Percentiles rank a stretch among this genome's conserved stretches.
These are phyloP conservation scores for Stegostoma tigrinum DNA, from an alignment of 2,113 vertebrate species.

Conservation along the genomic window DNA sequence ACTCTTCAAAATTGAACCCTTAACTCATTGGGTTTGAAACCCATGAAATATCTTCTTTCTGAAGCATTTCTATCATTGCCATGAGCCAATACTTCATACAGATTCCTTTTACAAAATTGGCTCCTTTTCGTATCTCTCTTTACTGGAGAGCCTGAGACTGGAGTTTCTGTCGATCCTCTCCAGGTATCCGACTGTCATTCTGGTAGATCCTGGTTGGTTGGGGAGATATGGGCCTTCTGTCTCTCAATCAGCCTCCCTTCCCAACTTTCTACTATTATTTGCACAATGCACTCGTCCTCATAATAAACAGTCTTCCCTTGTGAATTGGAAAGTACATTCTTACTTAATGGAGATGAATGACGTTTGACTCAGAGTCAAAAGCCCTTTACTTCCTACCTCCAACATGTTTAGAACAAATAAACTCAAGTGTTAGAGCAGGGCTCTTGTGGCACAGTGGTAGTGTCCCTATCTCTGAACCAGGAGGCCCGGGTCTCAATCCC, in stretches of 20 bases:
- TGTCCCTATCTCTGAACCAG: too few relatives aligned
- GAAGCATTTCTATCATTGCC: neutral
- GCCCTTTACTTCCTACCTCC: neutral
- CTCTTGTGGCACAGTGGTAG: too few relatives aligned
- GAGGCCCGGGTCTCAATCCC: too few relatives aligned
- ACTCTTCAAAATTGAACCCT: neutral
- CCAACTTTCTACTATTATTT: neutral
- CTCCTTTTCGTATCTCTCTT: neutral
- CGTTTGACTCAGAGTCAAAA: neutral
- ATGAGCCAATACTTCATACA: neutral
- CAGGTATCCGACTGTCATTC: neutral
- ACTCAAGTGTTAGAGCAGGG: neutral
- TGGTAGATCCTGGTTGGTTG: neutral
- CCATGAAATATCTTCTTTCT: neutral
- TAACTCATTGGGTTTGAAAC: neutral
- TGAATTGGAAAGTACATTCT: neutral
- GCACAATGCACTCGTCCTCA: neutral
- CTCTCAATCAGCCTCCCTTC: neutral
- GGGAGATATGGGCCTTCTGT: neutral
- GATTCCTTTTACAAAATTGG: neutral
- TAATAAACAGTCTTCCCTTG: neutral
- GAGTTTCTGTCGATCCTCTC: neutral
- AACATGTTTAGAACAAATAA: neutral
- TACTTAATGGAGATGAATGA: neutral
- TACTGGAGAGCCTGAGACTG: neutral